Conservation (phyloP, 92 coral and sea anemone species). For the Zoanthus gigantus region DNA sequence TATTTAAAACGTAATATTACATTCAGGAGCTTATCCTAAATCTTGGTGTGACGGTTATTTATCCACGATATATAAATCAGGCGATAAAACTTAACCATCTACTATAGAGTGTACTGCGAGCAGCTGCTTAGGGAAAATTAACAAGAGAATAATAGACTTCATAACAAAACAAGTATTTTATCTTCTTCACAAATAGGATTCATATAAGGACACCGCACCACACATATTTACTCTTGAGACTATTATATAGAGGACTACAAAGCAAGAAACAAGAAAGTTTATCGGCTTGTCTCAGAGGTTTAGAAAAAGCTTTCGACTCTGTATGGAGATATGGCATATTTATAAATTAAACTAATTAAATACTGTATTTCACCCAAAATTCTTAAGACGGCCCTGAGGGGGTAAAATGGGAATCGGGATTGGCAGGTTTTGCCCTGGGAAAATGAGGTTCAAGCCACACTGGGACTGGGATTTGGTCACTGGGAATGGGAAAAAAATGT, state of each 20-base stretch:
- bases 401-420: too few species aligned
- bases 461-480: too few species aligned
- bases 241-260: neutral
- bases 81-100: neutral
- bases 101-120: neutral
- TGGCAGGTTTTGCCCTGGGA: too few species aligned
- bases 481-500: too few species aligned
- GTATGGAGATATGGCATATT: conserved; percentile 29
- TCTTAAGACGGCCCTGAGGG: too few species aligned
- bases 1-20: neutral
- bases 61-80: conserved; percentile 6
- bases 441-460: too few species aligned
- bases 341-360: neutral
- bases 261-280: conserved; percentile 3
- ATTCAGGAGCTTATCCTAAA: neutral
- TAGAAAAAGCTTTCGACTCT: neutral
- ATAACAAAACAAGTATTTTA: neutral
- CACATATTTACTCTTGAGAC: neutral
- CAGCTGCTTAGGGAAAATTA: neutral
- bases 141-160: neutral
- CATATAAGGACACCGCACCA: neutral
- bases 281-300: neutral
- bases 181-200: neutral
- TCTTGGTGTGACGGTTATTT: neutral
- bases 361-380: conserved; percentile 6